Conservation (phyloP, 2,113 vertebrate genomes). For the Lophochroa leadbeateri region DNA sequence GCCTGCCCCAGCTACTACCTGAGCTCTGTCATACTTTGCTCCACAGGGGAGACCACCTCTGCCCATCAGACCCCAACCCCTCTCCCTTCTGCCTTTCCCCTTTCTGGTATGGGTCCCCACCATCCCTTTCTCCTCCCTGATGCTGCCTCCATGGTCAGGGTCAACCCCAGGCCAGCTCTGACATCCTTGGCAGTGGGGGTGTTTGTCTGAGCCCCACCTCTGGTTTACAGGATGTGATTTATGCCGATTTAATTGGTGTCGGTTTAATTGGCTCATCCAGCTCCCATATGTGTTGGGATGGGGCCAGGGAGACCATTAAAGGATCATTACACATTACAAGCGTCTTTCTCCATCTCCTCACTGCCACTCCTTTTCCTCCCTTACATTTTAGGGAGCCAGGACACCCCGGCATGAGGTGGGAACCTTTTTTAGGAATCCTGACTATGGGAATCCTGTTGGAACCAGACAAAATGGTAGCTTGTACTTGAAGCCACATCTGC, state of each 20-base stretch:
- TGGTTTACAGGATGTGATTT: constrained; percentile 48
- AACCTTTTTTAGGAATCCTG: neutral
- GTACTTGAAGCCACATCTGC: neutral
- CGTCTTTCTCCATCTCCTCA: neutral
- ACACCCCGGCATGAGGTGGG: neutral
- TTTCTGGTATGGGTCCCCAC: neutral
- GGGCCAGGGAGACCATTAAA: constrained; percentile 62
- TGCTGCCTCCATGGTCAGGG: neutral
- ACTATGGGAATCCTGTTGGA: neutral
- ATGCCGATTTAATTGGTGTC: constrained; percentile 58
- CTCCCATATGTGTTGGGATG: constrained; percentile 61
- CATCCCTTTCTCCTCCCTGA: neutral
- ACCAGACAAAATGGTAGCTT: neutral
- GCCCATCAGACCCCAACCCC: neutral
- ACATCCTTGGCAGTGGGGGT: neutral
- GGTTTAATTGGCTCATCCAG: constrained; percentile 59
- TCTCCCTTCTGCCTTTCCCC: neutral
- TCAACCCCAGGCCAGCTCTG: neutral
- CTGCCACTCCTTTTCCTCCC: neutral
- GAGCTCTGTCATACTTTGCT: neutral
- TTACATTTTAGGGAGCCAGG: neutral
- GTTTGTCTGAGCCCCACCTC: constrained; percentile 45
- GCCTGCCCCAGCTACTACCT: neutral
- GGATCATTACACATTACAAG: neutral
- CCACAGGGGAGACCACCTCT: neutral